Percentiles rank a stretch among this genome's conserved stretches.
Conservation (phyloP, 2,797 vertebrate species). For the Phalanger gymnotis region DNA sequence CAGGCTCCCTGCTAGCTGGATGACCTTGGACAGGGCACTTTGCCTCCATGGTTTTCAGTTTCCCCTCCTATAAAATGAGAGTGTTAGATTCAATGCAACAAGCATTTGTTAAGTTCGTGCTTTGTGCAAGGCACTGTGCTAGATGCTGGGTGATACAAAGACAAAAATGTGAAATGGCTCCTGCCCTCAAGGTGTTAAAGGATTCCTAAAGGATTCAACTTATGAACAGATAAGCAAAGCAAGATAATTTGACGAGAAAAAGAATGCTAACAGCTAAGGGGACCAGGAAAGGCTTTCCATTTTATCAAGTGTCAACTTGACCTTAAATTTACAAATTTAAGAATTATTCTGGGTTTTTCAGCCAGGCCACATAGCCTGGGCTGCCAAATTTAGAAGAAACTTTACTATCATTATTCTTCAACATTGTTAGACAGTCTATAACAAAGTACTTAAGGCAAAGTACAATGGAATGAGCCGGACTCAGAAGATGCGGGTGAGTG, state of each 20-base stretch:
- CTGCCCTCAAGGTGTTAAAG: neutral
- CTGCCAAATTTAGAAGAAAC: neutral
- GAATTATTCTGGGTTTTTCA: neutral
- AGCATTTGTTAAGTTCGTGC: neutral
- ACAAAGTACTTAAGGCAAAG: neutral
- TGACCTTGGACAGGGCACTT: neutral
- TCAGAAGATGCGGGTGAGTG: neutral
- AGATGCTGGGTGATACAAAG: neutral
- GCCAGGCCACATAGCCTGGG: neutral
- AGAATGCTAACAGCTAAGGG: neutral
- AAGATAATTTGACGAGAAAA: neutral
- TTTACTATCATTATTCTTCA: neutral
- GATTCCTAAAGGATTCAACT: neutral
- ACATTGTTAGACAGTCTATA: neutral
- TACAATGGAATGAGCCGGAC: neutral
- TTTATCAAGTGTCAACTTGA: neutral
- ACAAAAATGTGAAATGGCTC: neutral
- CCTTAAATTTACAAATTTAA: neutral
- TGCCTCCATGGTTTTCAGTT: neutral
- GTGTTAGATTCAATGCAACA: neutral
- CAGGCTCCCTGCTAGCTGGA: neutral
- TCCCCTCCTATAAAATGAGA: neutral
- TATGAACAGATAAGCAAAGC: neutral
- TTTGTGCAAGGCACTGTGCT: neutral
- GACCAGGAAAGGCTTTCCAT: neutral